Base-by-base conservation (phyloP, 1,140 invertebrate species). In the Pantala flavescens region DNA sequence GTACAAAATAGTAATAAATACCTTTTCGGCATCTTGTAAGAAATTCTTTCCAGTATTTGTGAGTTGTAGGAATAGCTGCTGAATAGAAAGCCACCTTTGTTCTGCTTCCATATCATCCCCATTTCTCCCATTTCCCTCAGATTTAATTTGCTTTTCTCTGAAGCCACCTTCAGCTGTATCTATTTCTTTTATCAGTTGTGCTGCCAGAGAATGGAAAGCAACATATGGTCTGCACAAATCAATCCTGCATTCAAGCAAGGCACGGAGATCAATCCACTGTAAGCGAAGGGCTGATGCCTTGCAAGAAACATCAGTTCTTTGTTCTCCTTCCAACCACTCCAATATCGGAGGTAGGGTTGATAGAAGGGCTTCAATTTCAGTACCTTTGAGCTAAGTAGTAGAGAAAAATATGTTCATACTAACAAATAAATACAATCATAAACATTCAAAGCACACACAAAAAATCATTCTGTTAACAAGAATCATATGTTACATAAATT, bases 151-250 rank as follows among this genome's bases (percentile, higher is more conserved):
- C 14, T 73, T 82, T 81, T 70, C 83, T 83, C 55, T 63, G n/a
- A 90, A 78, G 75, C 87, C 82, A 73, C 80, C 77, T 78, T 93
- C 90, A 28, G 94, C 79, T 74, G 84, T 83, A 79, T 92, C 88
- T 78, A 92, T 84, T 79, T 91, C 88, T 75, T 84, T 86, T 72
- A 85, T 85, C 36, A 93, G 83, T 78, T 89, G 86, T 70, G 88
- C 86, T 43, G 89, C 88, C 24, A 88, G 84, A 78, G 88, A 86
- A 77, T 92, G 90, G 82, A 94, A 93, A 76, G 91, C 87, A 43
- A 91, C 87, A 78, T 93, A 92, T 74, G 88, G 80, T 74, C 87
- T 86, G 28, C 88, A 85, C 12, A 89, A 78, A 75, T 88, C 85
- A 24, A 92, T 86, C 75, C 92, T 86, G 73, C 84, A 85, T 76